phyloP scores from a whole-genome alignment of 1,140 invertebrate species.

The Leguminivora glycinivorella region DNA sequence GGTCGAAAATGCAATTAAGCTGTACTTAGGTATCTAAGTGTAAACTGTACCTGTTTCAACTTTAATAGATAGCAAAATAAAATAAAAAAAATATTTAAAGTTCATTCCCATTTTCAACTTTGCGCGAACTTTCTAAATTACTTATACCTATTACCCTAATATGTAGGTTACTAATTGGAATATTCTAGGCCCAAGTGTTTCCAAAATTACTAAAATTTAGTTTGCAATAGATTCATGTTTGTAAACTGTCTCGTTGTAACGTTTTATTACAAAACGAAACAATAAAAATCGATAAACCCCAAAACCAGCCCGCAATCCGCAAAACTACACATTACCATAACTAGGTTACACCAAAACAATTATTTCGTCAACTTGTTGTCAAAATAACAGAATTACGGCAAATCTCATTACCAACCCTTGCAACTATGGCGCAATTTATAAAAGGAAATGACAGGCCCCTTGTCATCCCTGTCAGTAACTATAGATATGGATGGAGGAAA shows the following conservation, averaged over 20 bases:
- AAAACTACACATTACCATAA: constrained; percentile 24
- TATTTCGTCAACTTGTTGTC: constrained; percentile 23
- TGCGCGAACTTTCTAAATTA: no score
- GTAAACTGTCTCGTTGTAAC: neutral
- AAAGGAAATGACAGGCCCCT: constrained; percentile 18
- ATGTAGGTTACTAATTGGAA: no score
- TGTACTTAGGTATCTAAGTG: no score
- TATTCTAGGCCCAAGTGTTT: no score
- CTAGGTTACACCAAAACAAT: constrained; percentile 23
- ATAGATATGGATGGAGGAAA: constrained; percentile 15
- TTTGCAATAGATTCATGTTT: no score
- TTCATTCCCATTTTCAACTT: no score
- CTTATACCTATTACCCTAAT: no score
- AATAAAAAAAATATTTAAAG: no score
- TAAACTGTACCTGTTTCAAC: no score
- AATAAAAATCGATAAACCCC: neutral
- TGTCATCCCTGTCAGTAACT: constrained; percentile 6
- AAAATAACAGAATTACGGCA: constrained; percentile 28
- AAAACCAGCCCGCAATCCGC: neutral
- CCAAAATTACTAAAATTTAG: no score
- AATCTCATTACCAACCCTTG: constrained; percentile 28
- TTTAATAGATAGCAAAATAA: no score
- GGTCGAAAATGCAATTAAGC: no score
- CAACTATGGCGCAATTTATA: constrained; percentile 23
- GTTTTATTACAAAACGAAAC: neutral